Evolutionary conservation across 2,797 vertebrate species (phyloP).

Genomic region (Bovichtus diacanthus): DNA sequence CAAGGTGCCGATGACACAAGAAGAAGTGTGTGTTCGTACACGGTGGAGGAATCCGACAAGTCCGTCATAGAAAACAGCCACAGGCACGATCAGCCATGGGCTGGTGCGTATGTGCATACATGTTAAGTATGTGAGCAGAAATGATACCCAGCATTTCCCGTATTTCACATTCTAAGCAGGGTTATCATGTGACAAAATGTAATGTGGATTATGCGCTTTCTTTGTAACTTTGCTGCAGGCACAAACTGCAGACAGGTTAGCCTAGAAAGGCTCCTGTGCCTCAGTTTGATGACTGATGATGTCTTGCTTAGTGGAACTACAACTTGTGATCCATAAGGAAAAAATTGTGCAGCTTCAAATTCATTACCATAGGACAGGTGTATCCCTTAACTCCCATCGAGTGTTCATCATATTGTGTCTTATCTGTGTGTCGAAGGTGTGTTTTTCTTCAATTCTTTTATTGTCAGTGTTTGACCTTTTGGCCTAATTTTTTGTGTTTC

Average conservation of each 20-base stretch:
- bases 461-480: conserved; percentile 34
- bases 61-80: conserved; percentile 50
- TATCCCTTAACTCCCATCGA: neutral
- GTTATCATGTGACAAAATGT: neutral
- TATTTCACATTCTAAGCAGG: neutral
- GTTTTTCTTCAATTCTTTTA: neutral
- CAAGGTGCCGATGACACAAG: conserved; percentile 63
- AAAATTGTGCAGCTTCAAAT: neutral
- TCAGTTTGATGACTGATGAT: no score
- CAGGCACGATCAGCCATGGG: neutral
- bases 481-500: conserved; percentile 42
- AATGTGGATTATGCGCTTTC: neutral
- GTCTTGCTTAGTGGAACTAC: conserved; percentile 19
- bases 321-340: neutral
- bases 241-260: conserved; percentile 29
- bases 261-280: conserved; percentile 7
- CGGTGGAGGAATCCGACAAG: conserved; percentile 50
- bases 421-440: conserved; percentile 10
- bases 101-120: conserved; percentile 4
- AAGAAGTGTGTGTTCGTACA: conserved; percentile 68
- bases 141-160: neutral
- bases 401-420: neutral
- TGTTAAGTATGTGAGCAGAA: neutral
- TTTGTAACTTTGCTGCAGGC: conserved; percentile 31
- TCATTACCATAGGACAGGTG: neutral